Evolutionary conservation across 2,888 invertebrate genomes (phyloP).

Genomic region (Eupithecia centaureata): DNA sequence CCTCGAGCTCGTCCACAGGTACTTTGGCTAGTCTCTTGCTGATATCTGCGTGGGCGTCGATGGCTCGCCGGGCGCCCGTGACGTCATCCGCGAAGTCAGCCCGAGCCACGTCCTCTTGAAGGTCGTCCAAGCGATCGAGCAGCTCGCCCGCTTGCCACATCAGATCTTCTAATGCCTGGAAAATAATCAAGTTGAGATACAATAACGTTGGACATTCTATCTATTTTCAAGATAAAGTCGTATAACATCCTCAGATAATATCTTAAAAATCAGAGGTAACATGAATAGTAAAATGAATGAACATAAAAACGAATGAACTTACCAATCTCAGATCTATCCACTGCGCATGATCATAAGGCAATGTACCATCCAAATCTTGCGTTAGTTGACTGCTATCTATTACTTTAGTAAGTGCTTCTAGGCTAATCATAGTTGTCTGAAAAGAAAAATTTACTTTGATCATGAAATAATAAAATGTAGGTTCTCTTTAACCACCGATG

Average conservation of each 20-base stretch:
- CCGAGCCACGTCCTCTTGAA: conserved; percentile 95
- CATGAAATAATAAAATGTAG: not conserved
- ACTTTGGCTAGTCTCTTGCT: conserved; percentile 96
- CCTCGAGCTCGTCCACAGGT: conserved; percentile 96
- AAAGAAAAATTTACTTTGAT: conserved; percentile 51
- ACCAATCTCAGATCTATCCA: conserved; percentile 97
- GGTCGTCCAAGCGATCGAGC: conserved; percentile 94
- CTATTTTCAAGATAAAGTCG: not conserved
- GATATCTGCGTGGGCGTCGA: conserved; percentile 97
- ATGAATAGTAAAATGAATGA: not conserved
- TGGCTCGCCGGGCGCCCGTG: conserved; percentile 93
- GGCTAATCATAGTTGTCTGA: conserved; percentile 97
- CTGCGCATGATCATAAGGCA: conserved; percentile 97
- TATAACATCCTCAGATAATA: not conserved
- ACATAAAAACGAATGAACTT: conserved; percentile 45
- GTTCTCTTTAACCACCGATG: not conserved
- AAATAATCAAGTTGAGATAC: not conserved
- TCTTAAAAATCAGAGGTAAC: not conserved
- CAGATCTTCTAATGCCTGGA: conserved; percentile 94
- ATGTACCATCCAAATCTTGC: conserved; percentile 95
- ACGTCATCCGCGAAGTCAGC: conserved; percentile 98
- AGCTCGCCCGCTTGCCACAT: conserved; percentile 98
- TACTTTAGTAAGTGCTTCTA: conserved; percentile 96
- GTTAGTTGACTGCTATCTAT: conserved; percentile 97
- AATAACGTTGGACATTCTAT: not conserved